These are phyloP conservation scores for Sarcophilus harrisii DNA, from an alignment of 2,797 vertebrate species.

Conservation along the genomic window DNA sequence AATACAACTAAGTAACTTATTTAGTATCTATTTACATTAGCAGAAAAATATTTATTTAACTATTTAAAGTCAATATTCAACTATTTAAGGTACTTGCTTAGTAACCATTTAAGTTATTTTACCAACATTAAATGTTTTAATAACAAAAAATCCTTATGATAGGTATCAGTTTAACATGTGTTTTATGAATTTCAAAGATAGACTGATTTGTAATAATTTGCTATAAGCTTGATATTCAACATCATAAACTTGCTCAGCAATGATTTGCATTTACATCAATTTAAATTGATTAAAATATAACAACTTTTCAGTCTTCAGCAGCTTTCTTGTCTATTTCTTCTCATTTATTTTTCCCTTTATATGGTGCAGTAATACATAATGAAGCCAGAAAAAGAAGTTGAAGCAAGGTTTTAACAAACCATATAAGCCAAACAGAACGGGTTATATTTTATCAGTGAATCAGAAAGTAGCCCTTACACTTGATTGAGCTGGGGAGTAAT, in stretches of 20 bases:
- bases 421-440: neutral
- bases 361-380: neutral
- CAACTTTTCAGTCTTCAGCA: neutral
- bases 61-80: neutral
- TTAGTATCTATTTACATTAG: neutral
- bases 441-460: neutral
- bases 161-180: neutral
- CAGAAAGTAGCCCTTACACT: neutral
- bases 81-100: neutral
- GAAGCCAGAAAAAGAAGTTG: neutral
- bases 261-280: neutral
- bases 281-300: neutral
- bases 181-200: neutral
- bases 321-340: neutral
- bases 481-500: neutral
- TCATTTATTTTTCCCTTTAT: neutral
- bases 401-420: neutral
- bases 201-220: neutral
- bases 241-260: neutral
- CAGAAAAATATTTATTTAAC: no score
- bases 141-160: neutral
- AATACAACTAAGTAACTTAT: neutral
- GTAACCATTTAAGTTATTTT: neutral
- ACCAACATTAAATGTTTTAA: neutral
- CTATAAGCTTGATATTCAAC: neutral